Evolutionary conservation across 2,888 invertebrate species (phyloP).

Genomic region (Cheilosia urbana): DNA sequence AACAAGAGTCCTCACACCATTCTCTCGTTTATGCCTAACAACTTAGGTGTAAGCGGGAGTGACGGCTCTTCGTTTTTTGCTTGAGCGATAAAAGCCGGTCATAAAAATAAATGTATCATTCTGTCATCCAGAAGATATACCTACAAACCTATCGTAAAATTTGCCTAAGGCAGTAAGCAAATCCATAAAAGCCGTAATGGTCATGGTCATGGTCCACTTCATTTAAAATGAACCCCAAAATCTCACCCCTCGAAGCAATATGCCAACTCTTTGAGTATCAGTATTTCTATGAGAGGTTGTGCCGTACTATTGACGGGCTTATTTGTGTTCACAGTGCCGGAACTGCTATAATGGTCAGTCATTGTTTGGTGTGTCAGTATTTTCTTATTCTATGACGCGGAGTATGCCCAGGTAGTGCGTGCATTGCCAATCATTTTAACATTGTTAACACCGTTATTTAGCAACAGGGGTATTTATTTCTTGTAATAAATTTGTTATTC

Average conservation of each 20-base stretch:
- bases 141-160: conserved; percentile 69
- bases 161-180: conserved; percentile 60
- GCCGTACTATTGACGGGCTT: conserved; percentile 14
- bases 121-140: conserved; percentile 63
- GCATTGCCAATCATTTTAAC: too few relatives aligned
- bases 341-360: neutral
- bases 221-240: conserved; percentile 50
- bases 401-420: too few relatives aligned
- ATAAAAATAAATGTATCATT: conserved; percentile 73
- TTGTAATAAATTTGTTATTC: too few relatives aligned
- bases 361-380: too few relatives aligned
- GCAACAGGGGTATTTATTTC: too few relatives aligned
- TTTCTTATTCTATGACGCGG: too few relatives aligned
- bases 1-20: neutral
- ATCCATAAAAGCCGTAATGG: conserved; percentile 60
- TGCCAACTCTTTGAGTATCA: conserved; percentile 7
- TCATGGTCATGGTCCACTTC: conserved; percentile 67
- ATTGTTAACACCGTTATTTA: too few relatives aligned
- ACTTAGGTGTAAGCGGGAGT: conserved; percentile 48
- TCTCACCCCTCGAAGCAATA: neutral
- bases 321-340: conserved; percentile 34
- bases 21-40: conserved; percentile 33
- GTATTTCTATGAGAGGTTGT: conserved; percentile 9
- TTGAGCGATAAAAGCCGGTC: conserved; percentile 60
- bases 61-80: conserved; percentile 24